These are phyloP conservation scores for Camptogramma bilineatum DNA, from an alignment of 2,888 invertebrate genomes.

Conservation along the genomic window DNA sequence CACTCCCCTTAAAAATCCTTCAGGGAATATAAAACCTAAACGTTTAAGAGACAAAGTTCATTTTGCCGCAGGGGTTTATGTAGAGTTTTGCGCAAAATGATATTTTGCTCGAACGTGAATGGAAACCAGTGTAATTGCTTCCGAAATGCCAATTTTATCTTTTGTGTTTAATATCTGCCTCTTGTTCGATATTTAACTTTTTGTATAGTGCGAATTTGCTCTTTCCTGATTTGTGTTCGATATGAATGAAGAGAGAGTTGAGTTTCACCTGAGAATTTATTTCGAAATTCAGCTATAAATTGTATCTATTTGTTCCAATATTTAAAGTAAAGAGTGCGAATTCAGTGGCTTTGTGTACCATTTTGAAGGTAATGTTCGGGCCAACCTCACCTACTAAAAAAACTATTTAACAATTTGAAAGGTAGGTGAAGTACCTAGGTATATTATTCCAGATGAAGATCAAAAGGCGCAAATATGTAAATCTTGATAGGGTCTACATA, in stretches of 20 bases:
- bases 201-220: slow-evolving; percentile 21
- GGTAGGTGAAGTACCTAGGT: no score
- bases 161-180: slow-evolving; percentile 46
- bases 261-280: not conserved
- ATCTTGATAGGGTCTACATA: no score
- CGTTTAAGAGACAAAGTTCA: not conserved
- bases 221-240: slow-evolving; percentile 4
- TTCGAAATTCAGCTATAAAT: no score
- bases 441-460: no score
- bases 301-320: no score
- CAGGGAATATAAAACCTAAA: slow-evolving; percentile 16
- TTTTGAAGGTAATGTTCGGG: no score
- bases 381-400: no score
- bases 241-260: not conserved
- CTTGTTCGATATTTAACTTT: slow-evolving; percentile 45
- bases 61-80: slow-evolving; percentile 9
- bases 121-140: slow-evolving; percentile 57
- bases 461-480: no score
- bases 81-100: slow-evolving; percentile 43
- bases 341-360: no score
- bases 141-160: slow-evolving; percentile 55
- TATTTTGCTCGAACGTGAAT: slow-evolving; percentile 51
- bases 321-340: no score
- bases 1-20: slow-evolving; percentile 34
- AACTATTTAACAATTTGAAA: no score